Conservation (phyloP, 2,113 vertebrate genomes). For the Rhinoptilus africanus region DNA sequence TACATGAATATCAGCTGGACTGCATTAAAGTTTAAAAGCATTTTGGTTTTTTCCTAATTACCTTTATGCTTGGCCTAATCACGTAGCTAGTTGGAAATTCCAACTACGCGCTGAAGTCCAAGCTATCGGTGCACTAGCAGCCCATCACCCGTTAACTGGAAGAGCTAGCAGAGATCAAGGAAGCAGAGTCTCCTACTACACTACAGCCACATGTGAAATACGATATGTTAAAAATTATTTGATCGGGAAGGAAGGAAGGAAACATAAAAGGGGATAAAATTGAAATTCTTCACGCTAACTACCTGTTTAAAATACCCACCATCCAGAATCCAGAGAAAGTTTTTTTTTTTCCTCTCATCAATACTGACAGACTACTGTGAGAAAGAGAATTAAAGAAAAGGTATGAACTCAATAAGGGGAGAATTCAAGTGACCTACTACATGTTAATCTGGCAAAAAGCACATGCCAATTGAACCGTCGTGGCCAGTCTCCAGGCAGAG, state of each 20-base stretch:
- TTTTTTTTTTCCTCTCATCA: background rate
- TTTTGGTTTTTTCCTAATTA: conserved; percentile 30
- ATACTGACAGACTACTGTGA: background rate
- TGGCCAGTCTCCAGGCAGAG: background rate
- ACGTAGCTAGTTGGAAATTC: background rate
- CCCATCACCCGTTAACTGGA: background rate
- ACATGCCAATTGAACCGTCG: background rate
- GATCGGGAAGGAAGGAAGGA: background rate
- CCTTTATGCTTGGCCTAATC: conserved; percentile 22
- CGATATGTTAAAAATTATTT: accelerated
- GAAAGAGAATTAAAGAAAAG: background rate
- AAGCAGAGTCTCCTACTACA: background rate
- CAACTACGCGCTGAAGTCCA: background rate
- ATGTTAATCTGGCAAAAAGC: background rate
- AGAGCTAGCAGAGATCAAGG: background rate
- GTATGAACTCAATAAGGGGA: background rate
- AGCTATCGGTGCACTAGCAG: background rate
- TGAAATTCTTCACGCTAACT: background rate
- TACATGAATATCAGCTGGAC: conserved; percentile 10
- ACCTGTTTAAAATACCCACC: background rate
- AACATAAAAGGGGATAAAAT: background rate
- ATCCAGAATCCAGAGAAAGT: background rate
- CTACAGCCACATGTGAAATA: background rate
- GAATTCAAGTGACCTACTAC: background rate
- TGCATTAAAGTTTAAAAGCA: conserved; percentile 34